Conservation (phyloP, 2,888 invertebrate species). For the Noctua comes region DNA sequence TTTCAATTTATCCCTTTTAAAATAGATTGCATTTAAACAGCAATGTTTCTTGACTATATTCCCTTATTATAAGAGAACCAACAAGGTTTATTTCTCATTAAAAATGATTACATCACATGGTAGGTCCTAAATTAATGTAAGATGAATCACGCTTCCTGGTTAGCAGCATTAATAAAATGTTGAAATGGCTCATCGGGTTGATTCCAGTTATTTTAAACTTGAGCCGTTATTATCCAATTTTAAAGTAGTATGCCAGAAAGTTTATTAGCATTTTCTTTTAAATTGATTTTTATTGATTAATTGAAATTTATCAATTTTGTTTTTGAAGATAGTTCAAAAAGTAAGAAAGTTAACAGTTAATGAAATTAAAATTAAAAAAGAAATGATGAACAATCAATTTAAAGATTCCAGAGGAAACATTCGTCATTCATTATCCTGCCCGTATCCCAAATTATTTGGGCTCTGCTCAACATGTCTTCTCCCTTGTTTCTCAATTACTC, state of each 20-base stretch:
- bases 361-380: not conserved
- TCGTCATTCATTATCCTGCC: not conserved
- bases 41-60: not conserved
- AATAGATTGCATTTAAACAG: not conserved
- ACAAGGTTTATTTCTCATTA: conserved; percentile 42
- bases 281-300: not conserved
- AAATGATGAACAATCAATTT: not conserved
- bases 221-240: not conserved
- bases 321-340: not conserved
- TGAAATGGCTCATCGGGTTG: conserved; percentile 32
- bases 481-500: not conserved
- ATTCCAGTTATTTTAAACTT: conserved; percentile 27
- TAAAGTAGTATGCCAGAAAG: not conserved
- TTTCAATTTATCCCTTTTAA: not conserved
- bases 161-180: conserved; percentile 30
- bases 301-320: not conserved
- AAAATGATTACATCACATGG: conserved; percentile 61
- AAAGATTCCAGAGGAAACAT: not conserved
- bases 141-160: conserved; percentile 64
- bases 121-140: conserved; percentile 52
- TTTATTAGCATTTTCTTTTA: too few species aligned
- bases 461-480: not conserved
- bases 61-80: not conserved
- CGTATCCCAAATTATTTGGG: not conserved
- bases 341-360: not conserved